Percentiles rank a stretch among this genome's conserved stretches.
phyloP scores from a whole-genome alignment of 2,797 vertebrate genomes.

The Echeneis naucrates region DNA sequence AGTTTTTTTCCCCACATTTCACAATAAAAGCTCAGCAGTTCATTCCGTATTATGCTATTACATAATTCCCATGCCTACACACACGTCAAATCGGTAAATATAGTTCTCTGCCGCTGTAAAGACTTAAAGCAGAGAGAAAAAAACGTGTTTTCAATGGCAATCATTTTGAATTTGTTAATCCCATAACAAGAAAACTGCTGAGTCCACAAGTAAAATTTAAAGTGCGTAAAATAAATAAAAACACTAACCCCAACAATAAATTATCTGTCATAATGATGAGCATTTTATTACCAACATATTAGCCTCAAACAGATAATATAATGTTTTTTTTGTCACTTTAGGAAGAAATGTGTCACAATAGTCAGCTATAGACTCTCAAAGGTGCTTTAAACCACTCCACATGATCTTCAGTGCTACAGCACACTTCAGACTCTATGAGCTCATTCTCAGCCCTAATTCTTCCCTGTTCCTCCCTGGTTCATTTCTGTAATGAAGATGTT shows the following conservation, averaged over 20 bases:
- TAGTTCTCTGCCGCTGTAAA: neutral
- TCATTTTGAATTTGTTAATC: neutral
- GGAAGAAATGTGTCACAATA: no score
- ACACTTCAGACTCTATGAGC: neutral
- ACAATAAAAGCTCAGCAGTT: slow-evolving; percentile 37
- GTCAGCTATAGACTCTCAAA: no score
- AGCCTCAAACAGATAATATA: no score
- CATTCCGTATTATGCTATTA: slow-evolving; percentile 4
- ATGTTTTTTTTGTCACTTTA: no score
- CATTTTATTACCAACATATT: no score
- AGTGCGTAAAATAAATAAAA: no score
- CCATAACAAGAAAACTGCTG: neutral
- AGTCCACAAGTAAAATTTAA: no score
- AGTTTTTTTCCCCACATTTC: slow-evolving; percentile 4
- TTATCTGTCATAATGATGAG: no score
- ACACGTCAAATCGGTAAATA: neutral
- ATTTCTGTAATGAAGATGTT: neutral
- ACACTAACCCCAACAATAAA: no score
- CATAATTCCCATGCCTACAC: neutral
- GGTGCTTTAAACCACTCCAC: no score
- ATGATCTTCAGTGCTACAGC: no score
- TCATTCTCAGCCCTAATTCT: neutral
- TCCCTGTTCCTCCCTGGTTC: neutral
- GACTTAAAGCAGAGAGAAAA: neutral
- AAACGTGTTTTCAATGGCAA: neutral